Percentiles rank a stretch among this genome's conserved stretches.
These are phyloP conservation scores for Idaea straminata DNA, from an alignment of 2,888 invertebrate genomes.

Conservation along the genomic window DNA sequence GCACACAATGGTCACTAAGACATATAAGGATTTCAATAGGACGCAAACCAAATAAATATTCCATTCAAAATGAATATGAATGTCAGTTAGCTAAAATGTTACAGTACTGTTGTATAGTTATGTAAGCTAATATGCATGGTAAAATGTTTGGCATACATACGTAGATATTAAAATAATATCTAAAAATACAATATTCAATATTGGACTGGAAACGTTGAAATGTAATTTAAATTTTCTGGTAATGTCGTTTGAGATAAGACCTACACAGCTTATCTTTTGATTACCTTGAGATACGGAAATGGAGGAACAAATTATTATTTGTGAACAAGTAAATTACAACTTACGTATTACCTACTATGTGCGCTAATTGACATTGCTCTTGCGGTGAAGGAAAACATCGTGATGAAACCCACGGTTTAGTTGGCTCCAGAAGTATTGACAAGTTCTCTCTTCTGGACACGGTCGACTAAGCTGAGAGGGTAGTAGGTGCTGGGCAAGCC, in stretches of 20 bases:
- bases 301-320: conserved; percentile 8
- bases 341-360: conserved; percentile 12
- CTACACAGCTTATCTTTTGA: conserved; percentile 29
- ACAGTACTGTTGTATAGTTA: not conserved
- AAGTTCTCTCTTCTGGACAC: too few relatives aligned
- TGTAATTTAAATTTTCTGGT: not conserved
- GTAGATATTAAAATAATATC: too few relatives aligned
- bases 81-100: conserved; percentile 16
- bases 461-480: too few relatives aligned
- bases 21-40: conserved; percentile 48
- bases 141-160: too few relatives aligned
- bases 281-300: conserved; percentile 33
- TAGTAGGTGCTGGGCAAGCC: too few relatives aligned
- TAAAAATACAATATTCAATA: not conserved
- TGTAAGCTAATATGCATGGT: too few relatives aligned
- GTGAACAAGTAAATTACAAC: conserved; percentile 18
- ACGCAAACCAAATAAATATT: conserved; percentile 45
- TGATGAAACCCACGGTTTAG: too few relatives aligned
- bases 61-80: conserved; percentile 28
- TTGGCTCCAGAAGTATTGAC: too few relatives aligned
- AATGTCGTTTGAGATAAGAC: conserved; percentile 25
- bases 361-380: too few relatives aligned
- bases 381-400: too few relatives aligned
- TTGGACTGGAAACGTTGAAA: not conserved
- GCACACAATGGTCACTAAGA: conserved; percentile 57